Percentiles rank a stretch among this genome's conserved stretches.
Evolutionary conservation across 2,888 invertebrate species (phyloP).

Genomic region (Drymonia ruficornis): DNA sequence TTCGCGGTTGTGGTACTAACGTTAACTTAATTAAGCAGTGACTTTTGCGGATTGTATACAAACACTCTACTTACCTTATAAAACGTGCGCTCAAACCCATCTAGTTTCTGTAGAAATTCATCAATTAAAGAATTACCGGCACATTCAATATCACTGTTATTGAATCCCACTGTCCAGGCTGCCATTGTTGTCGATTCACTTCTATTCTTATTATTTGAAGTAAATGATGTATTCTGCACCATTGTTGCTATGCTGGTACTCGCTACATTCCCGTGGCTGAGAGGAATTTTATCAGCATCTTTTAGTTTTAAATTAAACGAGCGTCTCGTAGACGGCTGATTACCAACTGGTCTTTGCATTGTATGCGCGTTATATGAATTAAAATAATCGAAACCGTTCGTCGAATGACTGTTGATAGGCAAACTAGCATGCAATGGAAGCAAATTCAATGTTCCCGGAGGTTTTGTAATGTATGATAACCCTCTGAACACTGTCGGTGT

Average conservation of each 20-base stretch:
- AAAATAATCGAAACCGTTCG: background rate
- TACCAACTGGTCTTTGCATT: background rate
- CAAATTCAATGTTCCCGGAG: background rate
- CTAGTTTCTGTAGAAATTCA: conserved; percentile 32
- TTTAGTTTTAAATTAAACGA: conserved; percentile 1
- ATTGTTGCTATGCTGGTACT: background rate
- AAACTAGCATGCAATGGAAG: background rate
- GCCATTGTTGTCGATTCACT: background rate
- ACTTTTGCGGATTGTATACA: background rate
- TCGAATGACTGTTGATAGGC: background rate
- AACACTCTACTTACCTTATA: conserved; percentile 37
- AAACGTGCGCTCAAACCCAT: conserved; percentile 40
- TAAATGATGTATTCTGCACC: background rate
- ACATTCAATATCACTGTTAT: background rate
- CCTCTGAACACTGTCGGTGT: background rate
- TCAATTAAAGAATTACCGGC: conserved; percentile 15
- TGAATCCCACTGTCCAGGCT: background rate
- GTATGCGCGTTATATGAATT: background rate
- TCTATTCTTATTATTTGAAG: background rate
- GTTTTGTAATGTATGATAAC: background rate
- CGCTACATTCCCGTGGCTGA: background rate
- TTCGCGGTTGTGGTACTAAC: no score
- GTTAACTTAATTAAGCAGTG: no score
- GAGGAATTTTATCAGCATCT: background rate
- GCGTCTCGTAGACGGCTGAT: background rate